phyloP scores from a whole-genome alignment of 2,113 vertebrate species.

The Hyperopisus bebe region DNA sequence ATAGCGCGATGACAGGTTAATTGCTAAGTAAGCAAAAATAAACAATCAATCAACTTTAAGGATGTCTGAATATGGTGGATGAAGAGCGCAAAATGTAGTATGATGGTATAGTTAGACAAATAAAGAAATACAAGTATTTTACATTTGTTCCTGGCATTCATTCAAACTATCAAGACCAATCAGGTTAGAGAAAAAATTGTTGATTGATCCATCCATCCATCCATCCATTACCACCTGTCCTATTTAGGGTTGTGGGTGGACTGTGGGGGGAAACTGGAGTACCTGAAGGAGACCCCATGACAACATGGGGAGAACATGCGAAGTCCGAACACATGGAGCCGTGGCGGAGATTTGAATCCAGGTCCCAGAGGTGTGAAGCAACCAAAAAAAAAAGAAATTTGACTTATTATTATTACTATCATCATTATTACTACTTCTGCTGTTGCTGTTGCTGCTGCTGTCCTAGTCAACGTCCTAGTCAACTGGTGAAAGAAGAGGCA shows the following conservation, averaged over 20 bases:
- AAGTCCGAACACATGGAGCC: not conserved
- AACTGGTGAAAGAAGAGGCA: constrained; percentile 17
- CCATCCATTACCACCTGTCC: not conserved
- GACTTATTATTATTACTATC: not conserved
- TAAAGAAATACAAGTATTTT: not conserved
- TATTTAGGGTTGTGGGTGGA: not conserved
- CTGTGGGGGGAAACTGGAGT: not conserved
- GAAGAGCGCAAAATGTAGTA: not conserved
- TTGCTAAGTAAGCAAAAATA: not conserved
- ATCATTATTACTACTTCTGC: not conserved
- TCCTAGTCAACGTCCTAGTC: constrained; percentile 19
- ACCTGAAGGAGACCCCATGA: not conserved
- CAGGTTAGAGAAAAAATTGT: not conserved
- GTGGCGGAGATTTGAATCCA: not conserved
- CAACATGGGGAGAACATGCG: not conserved
- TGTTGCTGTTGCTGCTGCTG: not conserved
- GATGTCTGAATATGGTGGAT: not conserved
- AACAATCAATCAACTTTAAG: not conserved
- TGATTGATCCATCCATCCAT: not conserved
- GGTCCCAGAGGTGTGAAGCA: not conserved
- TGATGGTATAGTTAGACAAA: not conserved
- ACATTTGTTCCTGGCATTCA: not conserved
- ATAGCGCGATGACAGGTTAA: not conserved
- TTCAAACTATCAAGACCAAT: not conserved
- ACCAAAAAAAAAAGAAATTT: no score